Evolutionary conservation across 1,140 invertebrate species (phyloP), one percentile per base, ranked within the genome.

Genomic region (Vollenhovia emeryi): DNA sequence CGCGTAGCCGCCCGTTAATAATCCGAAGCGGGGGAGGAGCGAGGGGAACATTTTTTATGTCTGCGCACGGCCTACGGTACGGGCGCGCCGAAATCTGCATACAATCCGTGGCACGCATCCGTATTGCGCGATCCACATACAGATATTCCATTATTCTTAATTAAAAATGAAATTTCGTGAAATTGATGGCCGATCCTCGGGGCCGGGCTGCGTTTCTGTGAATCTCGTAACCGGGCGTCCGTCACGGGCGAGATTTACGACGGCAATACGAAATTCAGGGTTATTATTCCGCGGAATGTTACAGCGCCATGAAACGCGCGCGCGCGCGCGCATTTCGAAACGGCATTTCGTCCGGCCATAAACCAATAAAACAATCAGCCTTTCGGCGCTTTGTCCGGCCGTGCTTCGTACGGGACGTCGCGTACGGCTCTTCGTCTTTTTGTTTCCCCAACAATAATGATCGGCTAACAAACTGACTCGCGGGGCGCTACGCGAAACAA

Each of bases 281-380:
- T 68, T 79, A 66, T 79, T 50, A 50, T 79, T 62, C 43, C n/a
- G 40, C 71, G 55, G 45, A 48, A 43, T 71, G 68, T 57, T 64
- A 30, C 52, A 0, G 43, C 48, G 36, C 52, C 66, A 57, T 59
- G 68, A 43, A 83, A 74, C 15, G 33, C 15, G 18, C 50, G 13
- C n/a, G n/a, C 21, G 21, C 57, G 27, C 62, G 40, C 27, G 30
- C 30, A 64, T 52, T n/a, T 74, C 30, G 59, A 74, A 59, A 68
- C 59, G 36, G 62, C 36, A 57, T 79, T 79, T 24, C 71, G 24
- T 33, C 0, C 27, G 18, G 87, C 69, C 66, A 82, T 92, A 92
- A 92, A 92, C 83, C 85, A 86, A 92, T 92, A 92, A 92, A 92
- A 66, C 76, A 79, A 89, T 92, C 91, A 91, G 92, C 85, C 62